A percentile compares a stretch with the other conserved stretches of the same genome.
phyloP scores from a whole-genome alignment of 1,140 invertebrate species.

The Megalopta genalis region DNA sequence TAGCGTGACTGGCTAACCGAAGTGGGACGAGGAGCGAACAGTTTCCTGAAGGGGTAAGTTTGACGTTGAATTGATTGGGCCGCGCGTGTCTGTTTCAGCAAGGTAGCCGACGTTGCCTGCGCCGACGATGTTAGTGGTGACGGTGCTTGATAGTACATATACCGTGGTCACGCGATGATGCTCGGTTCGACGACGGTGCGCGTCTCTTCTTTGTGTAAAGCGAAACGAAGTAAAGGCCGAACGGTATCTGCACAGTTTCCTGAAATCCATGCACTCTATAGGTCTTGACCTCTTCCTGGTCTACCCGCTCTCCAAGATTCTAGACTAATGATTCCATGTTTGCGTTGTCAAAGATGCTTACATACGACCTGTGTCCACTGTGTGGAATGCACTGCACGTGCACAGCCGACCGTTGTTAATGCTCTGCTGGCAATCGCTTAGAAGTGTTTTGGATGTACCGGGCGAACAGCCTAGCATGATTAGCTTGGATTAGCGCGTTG shows the following conservation, averaged over 20 bases:
- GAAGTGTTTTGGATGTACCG: too few relatives aligned
- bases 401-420: too few relatives aligned
- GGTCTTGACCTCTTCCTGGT: too few relatives aligned
- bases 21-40: slow-evolving; percentile 51
- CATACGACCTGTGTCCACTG: too few relatives aligned
- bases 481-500: too few relatives aligned
- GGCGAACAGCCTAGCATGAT: too few relatives aligned
- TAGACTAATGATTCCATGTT: too few relatives aligned
- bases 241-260: slow-evolving; percentile 51
- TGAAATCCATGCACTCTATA: slow-evolving; percentile 11
- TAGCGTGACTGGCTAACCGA: slow-evolving; percentile 68
- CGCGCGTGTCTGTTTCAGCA: slow-evolving; percentile 58
- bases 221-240: slow-evolving; percentile 58
- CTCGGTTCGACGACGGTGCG: not conserved
- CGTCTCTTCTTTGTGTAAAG: slow-evolving; percentile 23
- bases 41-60: slow-evolving; percentile 66
- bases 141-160: slow-evolving; percentile 39
- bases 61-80: slow-evolving; percentile 75
- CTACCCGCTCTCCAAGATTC: too few relatives aligned
- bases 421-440: too few relatives aligned
- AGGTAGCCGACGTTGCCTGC: slow-evolving; percentile 15
- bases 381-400: too few relatives aligned
- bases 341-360: too few relatives aligned
- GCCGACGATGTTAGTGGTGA: slow-evolving; percentile 29
- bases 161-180: slow-evolving; percentile 64